Evolutionary conservation across 2,113 vertebrate species (phyloP).

Genomic region (Eulemur macaco): DNA sequence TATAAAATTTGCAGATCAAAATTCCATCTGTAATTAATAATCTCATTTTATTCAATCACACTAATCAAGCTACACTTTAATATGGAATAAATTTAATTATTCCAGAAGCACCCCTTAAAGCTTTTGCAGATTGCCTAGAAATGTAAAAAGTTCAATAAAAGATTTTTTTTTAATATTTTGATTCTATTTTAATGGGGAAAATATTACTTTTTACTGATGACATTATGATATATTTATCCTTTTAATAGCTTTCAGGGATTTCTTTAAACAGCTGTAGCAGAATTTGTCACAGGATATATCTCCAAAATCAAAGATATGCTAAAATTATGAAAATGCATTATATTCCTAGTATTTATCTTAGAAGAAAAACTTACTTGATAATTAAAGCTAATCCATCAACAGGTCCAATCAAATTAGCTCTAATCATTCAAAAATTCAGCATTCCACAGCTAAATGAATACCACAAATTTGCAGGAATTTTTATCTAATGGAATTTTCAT

Average conservation of each 20-base stretch:
- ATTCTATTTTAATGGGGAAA: background rate
- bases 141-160: background rate
- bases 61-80: constrained; percentile 72
- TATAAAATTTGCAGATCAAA: constrained; percentile 67
- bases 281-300: background rate
- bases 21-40: constrained; percentile 72
- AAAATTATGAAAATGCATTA: constrained; percentile 38
- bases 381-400: constrained; percentile 19
- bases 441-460: constrained; percentile 37
- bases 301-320: background rate
- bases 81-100: constrained; percentile 69
- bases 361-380: background rate
- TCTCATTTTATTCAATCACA: constrained; percentile 62
- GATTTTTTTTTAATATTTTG: background rate
- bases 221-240: background rate
- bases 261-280: background rate
- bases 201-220: background rate
- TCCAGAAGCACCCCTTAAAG: background rate
- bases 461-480: background rate
- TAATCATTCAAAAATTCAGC: constrained; percentile 56
- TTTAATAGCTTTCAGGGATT: background rate
- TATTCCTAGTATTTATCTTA: background rate
- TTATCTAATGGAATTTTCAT: constrained; percentile 46
- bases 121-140: background rate
- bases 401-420: constrained; percentile 45